Base-by-base conservation (phyloP, 2,113 vertebrate genomes). In the Triplophysa rosa region DNA sequence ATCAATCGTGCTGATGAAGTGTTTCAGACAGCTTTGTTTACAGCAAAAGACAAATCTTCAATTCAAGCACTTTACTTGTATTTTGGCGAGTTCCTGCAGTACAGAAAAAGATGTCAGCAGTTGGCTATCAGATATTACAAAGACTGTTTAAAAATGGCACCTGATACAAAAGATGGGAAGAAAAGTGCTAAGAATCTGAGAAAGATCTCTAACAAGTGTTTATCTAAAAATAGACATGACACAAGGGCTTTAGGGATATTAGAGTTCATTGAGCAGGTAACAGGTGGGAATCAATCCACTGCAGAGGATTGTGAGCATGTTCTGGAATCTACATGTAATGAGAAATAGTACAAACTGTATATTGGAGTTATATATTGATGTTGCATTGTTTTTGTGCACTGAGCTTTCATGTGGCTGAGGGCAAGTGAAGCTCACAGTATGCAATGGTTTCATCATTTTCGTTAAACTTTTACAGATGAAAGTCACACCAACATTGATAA, bases 1-100 rank as follows among this genome's bases (percentile, higher is more conserved):
- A 10, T 80, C 8, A 16, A 16, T 0, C 58, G 76, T 16, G 85
- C 87, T 17, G 78, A 84, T 42, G 56, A 80, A 74, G 68, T 86
- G 77, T 88, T 85, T 66, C 17, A 56, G 67, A 29, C 16, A 75
- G 70, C 13, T 14, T 80, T 23, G 47, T 23, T 21, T 47, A 66
- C 0, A 11, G 12, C 16, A 37, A 1, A 13, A 37, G 17, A 56
- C 5, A 56, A n/a, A 56, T 40, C 69, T 1, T 76, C 16, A 52
- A 78, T 81, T 42, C 65, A 67, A 49, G 40, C 14, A 56, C 16
- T 56, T 56, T 19, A 56, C 17, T 56, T 56, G 52, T 56, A 56
- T 56, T 56, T 19, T 56, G 52, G 52, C 16, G 7, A 56, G 7
- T 56, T 56, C 17, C 52, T 8, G 52, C 17, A 19, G 52, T n/a